Percentiles rank a stretch among this genome's conserved stretches.
Conservation (phyloP, 2,113 vertebrate species). For the Climacteris rufus region DNA sequence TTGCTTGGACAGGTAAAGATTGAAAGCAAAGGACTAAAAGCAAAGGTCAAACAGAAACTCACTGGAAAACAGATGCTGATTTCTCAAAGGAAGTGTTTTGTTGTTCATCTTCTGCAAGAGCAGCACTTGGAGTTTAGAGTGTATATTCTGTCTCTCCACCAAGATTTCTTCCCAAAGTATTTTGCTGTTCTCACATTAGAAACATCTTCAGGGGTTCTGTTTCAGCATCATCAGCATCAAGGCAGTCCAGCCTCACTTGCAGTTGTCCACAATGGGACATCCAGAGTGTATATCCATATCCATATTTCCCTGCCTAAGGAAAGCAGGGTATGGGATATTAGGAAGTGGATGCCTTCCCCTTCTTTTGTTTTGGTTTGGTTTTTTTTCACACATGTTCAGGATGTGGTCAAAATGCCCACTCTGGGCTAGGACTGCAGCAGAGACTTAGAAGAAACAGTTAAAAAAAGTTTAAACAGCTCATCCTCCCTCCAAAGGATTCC, state of each 20-base stretch:
- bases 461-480: not conserved
- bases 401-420: not conserved
- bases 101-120: not conserved
- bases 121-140: not conserved
- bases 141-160: not conserved
- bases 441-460: not conserved
- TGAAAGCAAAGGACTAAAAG: not conserved
- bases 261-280: not conserved
- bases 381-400: not conserved
- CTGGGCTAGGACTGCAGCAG: not conserved
- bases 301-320: not conserved
- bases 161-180: not conserved
- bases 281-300: accelerated
- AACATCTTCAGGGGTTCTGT: not conserved
- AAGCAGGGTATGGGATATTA: not conserved
- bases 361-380: no score
- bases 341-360: not conserved
- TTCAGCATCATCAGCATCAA: not conserved
- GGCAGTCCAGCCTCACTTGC: not conserved
- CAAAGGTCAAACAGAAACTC: not conserved
- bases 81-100: not conserved
- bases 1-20: not conserved
- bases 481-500: accelerated
- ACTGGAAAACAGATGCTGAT: not conserved
- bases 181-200: not conserved